Evolutionary conservation across 2,797 vertebrate species (phyloP), one percentile per base, ranked within the genome.

Genomic region (Coracias cyanogaster): DNA sequence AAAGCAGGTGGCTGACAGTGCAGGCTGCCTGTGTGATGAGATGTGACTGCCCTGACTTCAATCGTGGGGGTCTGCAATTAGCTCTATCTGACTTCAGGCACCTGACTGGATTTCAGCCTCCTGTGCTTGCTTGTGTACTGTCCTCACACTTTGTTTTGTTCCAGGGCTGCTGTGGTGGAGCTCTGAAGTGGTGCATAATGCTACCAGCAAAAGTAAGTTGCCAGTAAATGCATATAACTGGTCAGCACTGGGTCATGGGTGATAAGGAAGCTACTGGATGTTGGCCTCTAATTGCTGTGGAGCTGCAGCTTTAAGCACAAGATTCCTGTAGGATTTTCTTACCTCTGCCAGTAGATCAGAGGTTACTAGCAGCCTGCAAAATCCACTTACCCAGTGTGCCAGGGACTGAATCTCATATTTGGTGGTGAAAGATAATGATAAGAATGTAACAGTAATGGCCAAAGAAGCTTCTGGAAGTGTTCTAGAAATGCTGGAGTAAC

Each of bases 61-160:
- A 29, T 67, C 10, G 2, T 98, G 98, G 97, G 97, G 96, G 97
- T 98, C 92, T 97, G 82, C 92, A 92, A 98, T 98, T 98, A 98
- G 98, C 98, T 98, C 98, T 98, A 98, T 94, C 98, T 98, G 98
- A 98, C 71, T 69, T 43, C 82, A 66, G 96, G 96, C 94, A 33
- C 73, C 26, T 86, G 73, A 14, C 19, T 37, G 28, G 19, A 5
- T 48, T 67, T 85, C 15, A 12, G 14, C 17, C 7, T 51, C 0
- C 1, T 10, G 5, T 26, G 11, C 24, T 51, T 62, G 12, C 21
- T 41, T 29, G 11, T 55, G 28, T 2, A 0, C 18, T 81, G 3
- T 60, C 5, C 60, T 97, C 11, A 95, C 19, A 1, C 10, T 72
- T 24, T 49, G 7, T 10, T 46, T 45, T 92, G 2, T 79, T 93